These are phyloP conservation scores for Chelon labrosus DNA, from an alignment of 2,797 vertebrate species.

Conservation along the genomic window DNA sequence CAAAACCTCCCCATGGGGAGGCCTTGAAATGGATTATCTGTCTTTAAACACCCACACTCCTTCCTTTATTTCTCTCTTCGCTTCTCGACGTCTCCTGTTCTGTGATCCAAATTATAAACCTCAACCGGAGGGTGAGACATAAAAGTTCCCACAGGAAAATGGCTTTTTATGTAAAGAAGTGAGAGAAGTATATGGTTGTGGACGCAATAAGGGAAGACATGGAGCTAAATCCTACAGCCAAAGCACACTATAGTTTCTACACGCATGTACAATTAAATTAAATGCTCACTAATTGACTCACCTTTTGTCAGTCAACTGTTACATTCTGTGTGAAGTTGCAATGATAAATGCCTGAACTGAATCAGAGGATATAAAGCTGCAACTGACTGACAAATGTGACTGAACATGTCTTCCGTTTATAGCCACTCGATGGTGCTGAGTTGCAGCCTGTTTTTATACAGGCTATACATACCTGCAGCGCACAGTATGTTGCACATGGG, in stretches of 20 bases:
- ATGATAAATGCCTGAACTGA: neutral
- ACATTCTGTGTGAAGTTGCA: neutral
- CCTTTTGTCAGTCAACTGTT: neutral
- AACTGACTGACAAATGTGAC: neutral
- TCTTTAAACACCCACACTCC: constrained; percentile 80
- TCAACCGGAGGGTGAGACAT: constrained; percentile 76
- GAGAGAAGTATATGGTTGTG: constrained; percentile 35
- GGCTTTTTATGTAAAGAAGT: constrained; percentile 71
- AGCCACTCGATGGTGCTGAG: neutral
- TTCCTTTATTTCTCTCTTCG: constrained; percentile 67
- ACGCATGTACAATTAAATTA: neutral
- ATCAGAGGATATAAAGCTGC: neutral
- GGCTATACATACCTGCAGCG: too few relatives aligned
- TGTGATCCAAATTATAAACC: constrained; percentile 83
- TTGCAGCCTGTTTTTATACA: too few relatives aligned
- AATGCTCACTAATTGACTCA: neutral
- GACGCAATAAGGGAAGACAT: constrained; percentile 28
- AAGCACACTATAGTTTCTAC: neutral
- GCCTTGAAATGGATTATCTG: constrained; percentile 80
- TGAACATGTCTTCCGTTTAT: neutral
- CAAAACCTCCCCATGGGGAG: constrained; percentile 69
- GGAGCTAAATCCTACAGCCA: constrained; percentile 16
- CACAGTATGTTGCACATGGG: too few relatives aligned
- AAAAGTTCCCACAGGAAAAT: constrained; percentile 76
- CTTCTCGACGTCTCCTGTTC: constrained; percentile 66